Evolutionary conservation across 2,888 invertebrate genomes (phyloP).

Genomic region (Athalia circularis): DNA sequence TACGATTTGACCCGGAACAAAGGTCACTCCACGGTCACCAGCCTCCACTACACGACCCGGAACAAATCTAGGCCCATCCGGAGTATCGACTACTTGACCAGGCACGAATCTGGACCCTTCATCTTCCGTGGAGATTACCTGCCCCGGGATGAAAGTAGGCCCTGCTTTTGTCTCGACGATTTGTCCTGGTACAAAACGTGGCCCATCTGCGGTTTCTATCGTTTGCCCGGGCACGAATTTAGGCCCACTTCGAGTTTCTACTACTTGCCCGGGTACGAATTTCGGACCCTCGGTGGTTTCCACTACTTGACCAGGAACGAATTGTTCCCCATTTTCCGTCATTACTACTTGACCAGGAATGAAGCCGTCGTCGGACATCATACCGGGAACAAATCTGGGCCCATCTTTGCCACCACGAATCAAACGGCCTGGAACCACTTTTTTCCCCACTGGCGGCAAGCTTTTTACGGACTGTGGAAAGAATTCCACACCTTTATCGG

Average conservation of each 20-base stretch:
- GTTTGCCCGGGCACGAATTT: conserved; percentile 85
- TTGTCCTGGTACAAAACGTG: conserved; percentile 87
- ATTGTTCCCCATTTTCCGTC: conserved; percentile 83
- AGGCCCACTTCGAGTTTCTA: conserved; percentile 80
- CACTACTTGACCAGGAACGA: conserved; percentile 84
- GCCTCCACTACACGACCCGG: conserved; percentile 76
- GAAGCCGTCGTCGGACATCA: conserved; percentile 81
- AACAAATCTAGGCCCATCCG: conserved; percentile 81
- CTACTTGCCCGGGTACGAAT: conserved; percentile 87
- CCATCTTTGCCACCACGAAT: conserved; percentile 79
- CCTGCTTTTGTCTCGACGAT: conserved; percentile 85
- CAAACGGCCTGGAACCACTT: conserved; percentile 80
- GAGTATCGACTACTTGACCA: conserved; percentile 84
- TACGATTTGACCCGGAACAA: conserved; percentile 76
- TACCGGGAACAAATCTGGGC: conserved; percentile 82
- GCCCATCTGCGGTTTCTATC: conserved; percentile 82
- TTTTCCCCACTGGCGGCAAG: conserved; percentile 77
- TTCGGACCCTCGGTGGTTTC: conserved; percentile 82
- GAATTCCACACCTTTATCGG: conserved; percentile 80
- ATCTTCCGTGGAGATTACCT: conserved; percentile 81
- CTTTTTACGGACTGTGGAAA: conserved; percentile 77
- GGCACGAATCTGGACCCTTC: conserved; percentile 77
- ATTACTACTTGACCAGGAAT: conserved; percentile 83
- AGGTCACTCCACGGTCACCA: conserved; percentile 73
- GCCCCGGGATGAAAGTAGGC: conserved; percentile 86